Evolutionary conservation across 2,113 vertebrate genomes (phyloP), one percentile per base, ranked within the genome.

Genomic region (Aix galericulata): DNA sequence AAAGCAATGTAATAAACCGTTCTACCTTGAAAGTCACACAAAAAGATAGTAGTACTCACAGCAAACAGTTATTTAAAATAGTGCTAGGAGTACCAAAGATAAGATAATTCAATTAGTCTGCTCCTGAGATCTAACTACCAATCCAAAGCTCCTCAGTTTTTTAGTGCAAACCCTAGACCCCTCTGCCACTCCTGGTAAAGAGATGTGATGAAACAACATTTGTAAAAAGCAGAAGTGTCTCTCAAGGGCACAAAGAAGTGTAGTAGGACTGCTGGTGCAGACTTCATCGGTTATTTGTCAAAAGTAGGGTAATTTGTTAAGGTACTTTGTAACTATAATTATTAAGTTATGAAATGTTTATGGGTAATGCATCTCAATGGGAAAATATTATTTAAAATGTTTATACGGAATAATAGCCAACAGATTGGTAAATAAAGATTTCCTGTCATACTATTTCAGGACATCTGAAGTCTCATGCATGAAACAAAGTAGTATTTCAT

Each of bases 271-370:
- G 79, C 50, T 25, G 40, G 25, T 75, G 58, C 53, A 34, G 53
- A 90, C 90, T 89, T 88, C 8, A 2, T 10, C 52, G 60, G 34
- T 60, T 91, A 82, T 92, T 96, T 94, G 66, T 74, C 55, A 34
- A 48, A 84, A 77, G 0, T 1, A 56, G 11, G 5, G 10, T 59
- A 38, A 56, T 74, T 80, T 88, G 12, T 66, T 48, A 64, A 46
- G 26, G 3, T 84, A 88, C 87, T 93, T 96, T 85, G 58, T 95
- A 96, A 87, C 50, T 76, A 21, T 25, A 34, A 80, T 64, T 77
- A 91, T 80, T 83, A 92, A 34, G 18, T 83, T 95, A 58, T 89
- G 85, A 95, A 94, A 95, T 83, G 89, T 73, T 92, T 78, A 26
- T 48, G 72, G 86, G 72, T 62, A 75, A 20, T 48, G 23, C 20